A percentile compares a stretch with the other conserved stretches of the same genome.
phyloP scores from a whole-genome alignment of 1,140 invertebrate species.

The Leucophenga varia region DNA sequence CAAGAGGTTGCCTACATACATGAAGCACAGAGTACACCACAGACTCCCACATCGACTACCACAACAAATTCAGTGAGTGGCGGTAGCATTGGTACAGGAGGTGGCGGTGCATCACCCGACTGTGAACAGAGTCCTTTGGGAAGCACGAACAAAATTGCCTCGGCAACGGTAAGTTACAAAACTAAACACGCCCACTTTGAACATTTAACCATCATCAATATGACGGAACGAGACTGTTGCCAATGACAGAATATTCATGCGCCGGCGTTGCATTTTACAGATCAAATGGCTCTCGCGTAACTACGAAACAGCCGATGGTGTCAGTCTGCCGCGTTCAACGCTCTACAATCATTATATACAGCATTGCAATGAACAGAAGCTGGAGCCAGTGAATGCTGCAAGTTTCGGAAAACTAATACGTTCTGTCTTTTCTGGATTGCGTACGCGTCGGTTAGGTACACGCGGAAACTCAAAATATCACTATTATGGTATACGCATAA shows the following conservation, averaged over 20 bases:
- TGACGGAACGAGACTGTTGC: too few relatives aligned
- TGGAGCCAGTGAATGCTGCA: constrained; percentile 98
- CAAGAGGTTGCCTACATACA: constrained; percentile 58
- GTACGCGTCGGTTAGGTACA: constrained; percentile 92
- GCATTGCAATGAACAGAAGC: constrained; percentile 90
- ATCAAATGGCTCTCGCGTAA: constrained; percentile 97
- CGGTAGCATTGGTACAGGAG: constrained; percentile 58
- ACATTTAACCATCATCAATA: too few relatives aligned
- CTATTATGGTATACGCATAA: constrained; percentile 98
- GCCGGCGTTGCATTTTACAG: constrained; percentile 57
- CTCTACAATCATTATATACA: constrained; percentile 95
- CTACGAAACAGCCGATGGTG: constrained; percentile 97
- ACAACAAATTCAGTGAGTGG: constrained; percentile 54
- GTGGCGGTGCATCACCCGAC: constrained; percentile 57
- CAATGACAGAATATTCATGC: background rate
- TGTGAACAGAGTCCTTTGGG: constrained; percentile 66
- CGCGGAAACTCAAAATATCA: constrained; percentile 99
- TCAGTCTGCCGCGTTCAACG: constrained; percentile 92
- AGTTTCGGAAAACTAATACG: constrained; percentile 99
- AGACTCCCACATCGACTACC: constrained; percentile 66
- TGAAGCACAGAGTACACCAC: constrained; percentile 63
- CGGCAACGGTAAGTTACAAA: constrained; percentile 76
- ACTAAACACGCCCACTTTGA: background rate
- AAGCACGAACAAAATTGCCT: constrained; percentile 82
- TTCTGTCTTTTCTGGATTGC: constrained; percentile 93